These are phyloP conservation scores for Chionomys nivalis DNA, from an alignment of 2,113 vertebrate species.

Conservation along the genomic window DNA sequence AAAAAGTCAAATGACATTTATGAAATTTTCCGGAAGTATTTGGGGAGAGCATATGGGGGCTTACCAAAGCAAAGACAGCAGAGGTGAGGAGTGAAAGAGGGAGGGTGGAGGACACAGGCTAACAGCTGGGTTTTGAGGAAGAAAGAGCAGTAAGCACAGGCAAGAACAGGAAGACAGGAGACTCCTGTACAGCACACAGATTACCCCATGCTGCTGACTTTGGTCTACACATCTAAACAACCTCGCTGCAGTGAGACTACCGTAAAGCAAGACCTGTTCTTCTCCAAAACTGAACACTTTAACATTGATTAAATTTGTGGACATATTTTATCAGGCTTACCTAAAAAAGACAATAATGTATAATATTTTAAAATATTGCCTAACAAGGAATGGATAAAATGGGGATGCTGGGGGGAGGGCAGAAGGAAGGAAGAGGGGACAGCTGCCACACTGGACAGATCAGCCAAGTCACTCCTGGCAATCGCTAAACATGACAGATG, in stretches of 20 bases:
- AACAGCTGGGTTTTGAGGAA: not conserved
- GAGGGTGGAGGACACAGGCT: not conserved
- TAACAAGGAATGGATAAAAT: not conserved
- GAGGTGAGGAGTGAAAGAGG: not conserved
- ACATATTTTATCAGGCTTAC: not conserved
- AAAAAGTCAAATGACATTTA: not conserved
- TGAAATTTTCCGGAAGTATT: not conserved
- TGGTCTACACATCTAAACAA: not conserved
- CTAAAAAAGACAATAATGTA: not conserved
- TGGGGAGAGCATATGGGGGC: not conserved
- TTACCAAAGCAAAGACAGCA: not conserved
- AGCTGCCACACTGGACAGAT: constrained; percentile 5
- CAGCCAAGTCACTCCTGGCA: constrained; percentile 71
- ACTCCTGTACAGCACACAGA: not conserved
- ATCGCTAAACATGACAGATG: constrained; percentile 57
- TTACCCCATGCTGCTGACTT: not conserved
- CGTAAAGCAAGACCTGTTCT: not conserved
- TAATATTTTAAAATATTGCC: not conserved
- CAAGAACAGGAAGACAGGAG: not conserved
- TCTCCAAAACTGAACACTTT: not conserved
- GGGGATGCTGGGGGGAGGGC: not conserved
- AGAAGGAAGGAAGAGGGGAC: constrained; percentile 34
- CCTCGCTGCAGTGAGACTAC: not conserved
- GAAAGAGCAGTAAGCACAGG: not conserved
- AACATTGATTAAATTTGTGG: not conserved